These are phyloP conservation scores for Meliscaeva auricollis DNA, from an alignment of 2,888 invertebrate genomes.

Conservation along the genomic window DNA sequence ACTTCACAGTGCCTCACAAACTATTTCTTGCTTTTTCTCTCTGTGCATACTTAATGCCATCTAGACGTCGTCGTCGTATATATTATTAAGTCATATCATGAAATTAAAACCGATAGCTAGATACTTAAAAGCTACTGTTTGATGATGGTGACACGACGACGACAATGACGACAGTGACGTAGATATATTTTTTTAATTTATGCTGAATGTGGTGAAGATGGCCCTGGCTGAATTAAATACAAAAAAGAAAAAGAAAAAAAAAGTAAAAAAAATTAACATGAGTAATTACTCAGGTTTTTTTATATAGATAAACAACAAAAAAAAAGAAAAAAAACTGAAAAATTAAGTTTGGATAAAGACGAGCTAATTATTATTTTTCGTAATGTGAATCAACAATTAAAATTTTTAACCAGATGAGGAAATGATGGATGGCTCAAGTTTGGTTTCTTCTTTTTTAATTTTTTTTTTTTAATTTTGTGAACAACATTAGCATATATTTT, in stretches of 20 bases:
- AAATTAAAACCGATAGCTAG: conserved; percentile 30
- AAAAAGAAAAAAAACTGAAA: neutral
- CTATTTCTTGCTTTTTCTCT: neutral
- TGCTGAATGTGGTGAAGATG: conserved; percentile 19
- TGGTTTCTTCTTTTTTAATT: neutral
- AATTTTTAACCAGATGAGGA: conserved; percentile 42
- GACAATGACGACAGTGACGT: conserved; percentile 11
- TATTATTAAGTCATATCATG: conserved; percentile 54
- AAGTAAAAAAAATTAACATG: conserved; percentile 35
- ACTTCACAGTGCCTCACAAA: neutral
- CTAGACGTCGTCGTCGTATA: neutral
- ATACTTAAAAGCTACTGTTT: conserved; percentile 44
- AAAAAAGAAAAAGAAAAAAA: conserved; percentile 11
- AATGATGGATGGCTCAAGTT: conserved; percentile 19
- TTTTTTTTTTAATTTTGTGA: neutral
- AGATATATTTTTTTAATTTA: conserved; percentile 6
- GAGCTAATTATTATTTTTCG: conserved; percentile 46
- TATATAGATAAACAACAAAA: neutral
- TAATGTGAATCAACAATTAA: conserved; percentile 36
- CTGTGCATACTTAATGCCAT: conserved; percentile 44
- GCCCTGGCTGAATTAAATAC: conserved; percentile 19
- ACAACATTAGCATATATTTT: conserved; percentile 1
- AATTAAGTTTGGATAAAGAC: conserved; percentile 2
- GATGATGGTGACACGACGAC: neutral
- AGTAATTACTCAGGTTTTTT: conserved; percentile 51